Evolutionary conservation across 1,140 invertebrate genomes (phyloP), one percentile per base, ranked within the genome.

Genomic region (Euura lappo): DNA sequence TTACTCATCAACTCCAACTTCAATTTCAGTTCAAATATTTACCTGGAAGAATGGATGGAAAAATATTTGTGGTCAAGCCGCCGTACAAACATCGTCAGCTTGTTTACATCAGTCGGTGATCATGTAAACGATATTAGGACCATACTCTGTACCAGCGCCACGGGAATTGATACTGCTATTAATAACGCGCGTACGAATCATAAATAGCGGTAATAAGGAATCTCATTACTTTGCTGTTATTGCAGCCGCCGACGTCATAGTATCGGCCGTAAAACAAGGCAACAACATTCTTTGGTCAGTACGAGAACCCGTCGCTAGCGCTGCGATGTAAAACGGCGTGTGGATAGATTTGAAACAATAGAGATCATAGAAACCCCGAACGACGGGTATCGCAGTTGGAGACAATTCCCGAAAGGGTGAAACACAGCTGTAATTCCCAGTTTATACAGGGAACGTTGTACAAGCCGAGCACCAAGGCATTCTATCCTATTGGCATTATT

Each of bases 351-450:
- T 28, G 28, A 28, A 28, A 28, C 28, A 28, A 28, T 28, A 28
- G 28, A 28, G 28, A 28, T 28, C 28, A 28, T 28, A 28, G 28
- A 28, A 28, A 28, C 28, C 28, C 28, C 28, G 28, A 28, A 28
- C 28, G 28, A 60, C 3, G 51, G 6, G 8, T 8, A 60, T 60
- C 51, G 51, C 5, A n/a, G 51, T n/a, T 28, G 1, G 3, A 60
- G 51, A 60, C 51, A 60, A 60, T 60, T 4, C 51, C 6, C 13
- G 51, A 60, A 6, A 60, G 51, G 51, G 51, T n/a, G 51, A 8
- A 8, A 60, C 5, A n/a, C 51, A 60, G 51, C 51, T 60, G 51
- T 60, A 60, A 60, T 60, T 60, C 51, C 51, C 51, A 60, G 51
- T 60, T 60, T 60, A 60, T 60, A 60, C 51, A 60, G 8, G 51